phyloP scores from a whole-genome alignment of 1,140 invertebrate genomes.

The Cydia fagiglandana region DNA sequence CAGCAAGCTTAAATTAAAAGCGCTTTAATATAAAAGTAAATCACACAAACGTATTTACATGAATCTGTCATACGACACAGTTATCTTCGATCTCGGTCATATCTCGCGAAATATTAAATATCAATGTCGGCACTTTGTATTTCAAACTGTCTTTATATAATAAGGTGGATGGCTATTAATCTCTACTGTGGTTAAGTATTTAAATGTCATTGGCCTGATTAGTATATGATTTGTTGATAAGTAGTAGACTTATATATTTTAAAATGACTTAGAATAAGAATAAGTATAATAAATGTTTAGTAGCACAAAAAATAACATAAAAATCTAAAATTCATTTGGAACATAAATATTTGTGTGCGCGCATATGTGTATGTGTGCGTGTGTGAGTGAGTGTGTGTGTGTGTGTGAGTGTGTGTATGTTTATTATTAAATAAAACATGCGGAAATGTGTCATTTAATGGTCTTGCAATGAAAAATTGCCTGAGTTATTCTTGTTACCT shows the following conservation, averaged over 20 bases:
- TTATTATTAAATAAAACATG: no score
- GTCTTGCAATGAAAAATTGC: neutral
- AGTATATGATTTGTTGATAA: neutral
- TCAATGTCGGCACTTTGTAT: constrained; percentile 22
- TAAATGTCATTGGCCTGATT: neutral
- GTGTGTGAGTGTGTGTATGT: no score
- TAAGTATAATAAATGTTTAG: no score
- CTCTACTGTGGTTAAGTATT: neutral
- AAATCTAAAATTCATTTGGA: no score
- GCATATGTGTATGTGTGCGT: no score
- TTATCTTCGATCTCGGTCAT: constrained; percentile 11
- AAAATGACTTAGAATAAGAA: no score
- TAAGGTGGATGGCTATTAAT: constrained; percentile 18
- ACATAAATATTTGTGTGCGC: no score
- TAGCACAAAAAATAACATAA: no score
- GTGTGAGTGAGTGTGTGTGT: no score
- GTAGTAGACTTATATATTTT: no score
- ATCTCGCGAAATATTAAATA: constrained; percentile 20
- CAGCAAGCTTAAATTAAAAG: no score
- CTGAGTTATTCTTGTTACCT: neutral
- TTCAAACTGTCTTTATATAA: neutral
- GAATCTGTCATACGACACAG: neutral
- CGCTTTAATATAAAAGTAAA: neutral
- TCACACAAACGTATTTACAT: neutral
- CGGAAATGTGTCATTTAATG: neutral